Percentiles rank a stretch among this genome's conserved stretches.
Conservation (phyloP, 2,113 vertebrate species). For the Crotophaga sulcirostris region DNA sequence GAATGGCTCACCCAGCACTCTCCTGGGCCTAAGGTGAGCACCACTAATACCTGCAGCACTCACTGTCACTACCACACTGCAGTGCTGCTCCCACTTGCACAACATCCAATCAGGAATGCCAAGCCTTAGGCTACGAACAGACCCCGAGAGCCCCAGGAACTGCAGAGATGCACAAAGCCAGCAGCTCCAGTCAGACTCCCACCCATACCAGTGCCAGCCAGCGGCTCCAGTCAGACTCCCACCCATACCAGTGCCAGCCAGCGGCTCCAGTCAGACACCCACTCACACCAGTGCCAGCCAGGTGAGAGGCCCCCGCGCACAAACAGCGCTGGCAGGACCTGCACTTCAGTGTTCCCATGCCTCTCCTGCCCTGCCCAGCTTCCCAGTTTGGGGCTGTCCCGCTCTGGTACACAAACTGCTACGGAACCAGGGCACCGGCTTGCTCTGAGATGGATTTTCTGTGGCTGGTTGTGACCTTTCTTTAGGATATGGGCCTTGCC, state of each 20-base stretch:
- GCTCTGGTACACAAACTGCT: not conserved
- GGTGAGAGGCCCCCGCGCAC: fast-evolving
- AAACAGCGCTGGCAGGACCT: fast-evolving
- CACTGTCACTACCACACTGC: not conserved
- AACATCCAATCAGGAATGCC: fast-evolving
- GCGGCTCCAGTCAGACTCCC: no score
- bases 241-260: no score
- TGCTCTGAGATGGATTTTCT: not conserved
- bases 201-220: no score
- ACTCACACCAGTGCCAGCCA: fast-evolving
- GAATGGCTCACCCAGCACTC: fast-evolving
- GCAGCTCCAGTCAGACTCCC: no score
- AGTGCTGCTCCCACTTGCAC: not conserved
- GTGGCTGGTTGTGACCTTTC: not conserved
- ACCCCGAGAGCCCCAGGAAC: fast-evolving
- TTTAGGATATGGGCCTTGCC: slow-evolving; percentile 2
- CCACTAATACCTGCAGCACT: not conserved
- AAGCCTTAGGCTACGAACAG: fast-evolving
- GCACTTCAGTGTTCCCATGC: fast-evolving
- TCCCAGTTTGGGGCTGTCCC: not conserved
- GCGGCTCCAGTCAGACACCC: not conserved
- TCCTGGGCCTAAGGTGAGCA: fast-evolving
- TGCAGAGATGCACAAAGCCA: not conserved
- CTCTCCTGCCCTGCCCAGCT: fast-evolving
- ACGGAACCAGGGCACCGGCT: fast-evolving